These are phyloP conservation scores for Sapajus apella DNA, from an alignment of 2,113 vertebrate species.

Conservation along the genomic window DNA sequence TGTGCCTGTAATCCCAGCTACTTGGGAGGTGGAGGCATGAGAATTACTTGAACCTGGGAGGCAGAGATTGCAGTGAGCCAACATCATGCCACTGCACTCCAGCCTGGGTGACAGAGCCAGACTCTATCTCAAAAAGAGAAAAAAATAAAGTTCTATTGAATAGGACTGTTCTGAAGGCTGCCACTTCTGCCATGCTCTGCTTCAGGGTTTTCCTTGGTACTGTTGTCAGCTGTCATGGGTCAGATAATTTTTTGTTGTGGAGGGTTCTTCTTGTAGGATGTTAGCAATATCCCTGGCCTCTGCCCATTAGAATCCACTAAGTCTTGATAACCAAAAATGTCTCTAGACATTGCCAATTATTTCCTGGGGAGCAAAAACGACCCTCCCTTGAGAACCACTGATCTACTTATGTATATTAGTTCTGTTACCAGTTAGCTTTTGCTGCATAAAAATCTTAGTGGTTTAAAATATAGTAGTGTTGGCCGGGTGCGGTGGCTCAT, in stretches of 20 bases:
- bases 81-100: too few species aligned
- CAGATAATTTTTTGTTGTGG: constrained; percentile 5
- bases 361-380: background rate
- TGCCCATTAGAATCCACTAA: background rate
- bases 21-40: too few species aligned
- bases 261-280: background rate
- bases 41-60: too few species aligned
- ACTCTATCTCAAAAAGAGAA: too few species aligned
- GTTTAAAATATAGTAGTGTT: background rate
- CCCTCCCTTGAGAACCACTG: background rate
- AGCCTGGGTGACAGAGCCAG: too few species aligned
- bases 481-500: too few species aligned
- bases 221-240: background rate
- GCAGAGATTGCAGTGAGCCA: too few species aligned
- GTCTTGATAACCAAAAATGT: background rate
- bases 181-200: background rate
- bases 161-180: background rate
- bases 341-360: background rate
- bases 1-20: too few species aligned
- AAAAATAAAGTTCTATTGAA: background rate
- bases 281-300: background rate
- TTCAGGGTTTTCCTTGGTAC: background rate
- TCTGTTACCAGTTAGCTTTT: constrained; percentile 35
- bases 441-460: constrained; percentile 38
- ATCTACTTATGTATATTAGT: background rate